These are phyloP conservation scores for Gymnogyps californianus DNA, from an alignment of 2,113 vertebrate genomes.

Conservation along the genomic window DNA sequence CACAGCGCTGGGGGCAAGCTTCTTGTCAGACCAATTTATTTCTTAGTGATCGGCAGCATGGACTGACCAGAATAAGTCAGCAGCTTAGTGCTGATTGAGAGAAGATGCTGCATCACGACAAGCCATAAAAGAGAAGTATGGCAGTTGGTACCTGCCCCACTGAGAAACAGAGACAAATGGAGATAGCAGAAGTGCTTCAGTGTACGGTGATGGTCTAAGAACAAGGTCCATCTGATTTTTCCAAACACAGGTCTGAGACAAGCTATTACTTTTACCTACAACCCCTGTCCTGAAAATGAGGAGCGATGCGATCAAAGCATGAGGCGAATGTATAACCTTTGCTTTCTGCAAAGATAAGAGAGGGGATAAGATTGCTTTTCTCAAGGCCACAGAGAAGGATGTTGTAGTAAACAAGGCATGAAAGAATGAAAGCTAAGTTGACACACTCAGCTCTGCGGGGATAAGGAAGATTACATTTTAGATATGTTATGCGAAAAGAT, in stretches of 20 bases:
- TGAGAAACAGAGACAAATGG: neutral
- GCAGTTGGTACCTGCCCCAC: neutral
- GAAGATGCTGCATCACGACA: neutral
- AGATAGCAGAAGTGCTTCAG: neutral
- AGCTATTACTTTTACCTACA: neutral
- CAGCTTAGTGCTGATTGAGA: neutral
- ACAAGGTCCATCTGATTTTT: neutral
- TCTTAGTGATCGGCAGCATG: neutral
- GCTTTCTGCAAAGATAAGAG: slow-evolving; percentile 41
- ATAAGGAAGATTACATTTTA: neutral
- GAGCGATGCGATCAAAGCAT: neutral
- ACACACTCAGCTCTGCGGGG: neutral
- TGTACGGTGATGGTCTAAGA: rapidly evolving
- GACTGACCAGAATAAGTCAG: neutral
- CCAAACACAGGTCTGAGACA: neutral
- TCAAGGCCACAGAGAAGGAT: slow-evolving; percentile 29
- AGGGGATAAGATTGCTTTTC: neutral
- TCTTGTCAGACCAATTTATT: neutral
- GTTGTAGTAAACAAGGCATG: slow-evolving; percentile 43
- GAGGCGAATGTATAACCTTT: neutral
- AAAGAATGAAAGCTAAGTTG: neutral
- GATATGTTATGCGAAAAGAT: neutral
- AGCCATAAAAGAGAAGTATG: neutral
- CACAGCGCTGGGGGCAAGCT: neutral
- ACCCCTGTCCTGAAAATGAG: neutral